Evolutionary conservation across 2,797 vertebrate species (phyloP), one percentile per base, ranked within the genome.

Genomic region (Aselliscus stoliczkanus): DNA sequence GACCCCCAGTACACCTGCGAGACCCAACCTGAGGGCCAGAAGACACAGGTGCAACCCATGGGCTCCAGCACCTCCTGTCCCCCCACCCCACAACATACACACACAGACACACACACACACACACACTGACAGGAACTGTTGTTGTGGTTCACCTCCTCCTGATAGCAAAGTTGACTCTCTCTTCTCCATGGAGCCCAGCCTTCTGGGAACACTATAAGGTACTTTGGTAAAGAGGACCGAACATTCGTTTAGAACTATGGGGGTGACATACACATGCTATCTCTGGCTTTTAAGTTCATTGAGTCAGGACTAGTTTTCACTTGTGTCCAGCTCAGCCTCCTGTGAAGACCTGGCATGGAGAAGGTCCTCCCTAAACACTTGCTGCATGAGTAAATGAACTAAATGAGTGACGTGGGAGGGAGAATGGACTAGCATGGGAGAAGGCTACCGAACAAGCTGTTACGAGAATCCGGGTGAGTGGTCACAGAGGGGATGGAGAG

Each of bases 111-210:
- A 27, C 13, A 2, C 75, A 7, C 42, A 58, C 21, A 79, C 20
- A 11, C 27, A 0, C 31, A 2, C 50, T n/a, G 56, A 73, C 2
- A 81, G 3, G 31, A 69, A 11, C 34, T 2, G 1, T 27, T 56
- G 31, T 44, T 47, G 39, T 0, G 0, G 29, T 31, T 13, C 50
- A 27, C 39, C n/a, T 13, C 25, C 8, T n/a, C 34, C 23, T 37
- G 34, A 79, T 39, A n/a, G 42, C 29, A 88, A 72, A 42, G 56
- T 2, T 18, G 72, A 34, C 31, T 65, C 75, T 60, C 34, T 37
- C 67, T 15, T 15, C 20, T 21, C 8, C 56, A 23, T 27, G 52
- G 44, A 47, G 25, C 7, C 31, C 64, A 34, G 82, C 56, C 37
- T 42, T 21, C 29, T n/a, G 17, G 42, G 2, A 81, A 58, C 7